These are phyloP conservation scores for Pomatorhinus ruficollis DNA, from an alignment of 2,113 vertebrate genomes.

Conservation along the genomic window DNA sequence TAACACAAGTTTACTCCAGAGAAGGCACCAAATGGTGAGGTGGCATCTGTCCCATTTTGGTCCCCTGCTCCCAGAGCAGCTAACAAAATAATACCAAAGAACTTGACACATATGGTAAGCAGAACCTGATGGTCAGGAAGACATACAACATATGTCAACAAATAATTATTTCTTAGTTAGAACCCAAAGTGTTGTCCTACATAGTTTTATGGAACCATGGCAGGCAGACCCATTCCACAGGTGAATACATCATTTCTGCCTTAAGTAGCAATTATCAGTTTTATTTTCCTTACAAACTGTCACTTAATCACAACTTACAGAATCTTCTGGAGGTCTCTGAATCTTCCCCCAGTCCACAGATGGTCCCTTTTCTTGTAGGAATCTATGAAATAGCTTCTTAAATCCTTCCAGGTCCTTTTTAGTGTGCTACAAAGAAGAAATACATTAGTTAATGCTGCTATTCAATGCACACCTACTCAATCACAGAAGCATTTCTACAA, in stretches of 20 bases:
- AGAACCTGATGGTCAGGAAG: background rate
- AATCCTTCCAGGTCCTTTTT: conserved; percentile 95
- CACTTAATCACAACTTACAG: conserved; percentile 78
- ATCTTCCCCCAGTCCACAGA: conserved; percentile 96
- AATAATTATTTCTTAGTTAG: background rate
- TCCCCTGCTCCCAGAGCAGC: background rate
- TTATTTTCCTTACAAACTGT: background rate
- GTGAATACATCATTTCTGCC: background rate
- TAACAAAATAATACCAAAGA: background rate
- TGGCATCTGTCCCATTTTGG: background rate
- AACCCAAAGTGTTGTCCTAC: background rate
- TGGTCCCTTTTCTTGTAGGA: conserved; percentile 95
- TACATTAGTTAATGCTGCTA: background rate
- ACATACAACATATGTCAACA: background rate
- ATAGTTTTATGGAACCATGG: background rate
- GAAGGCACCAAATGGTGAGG: background rate
- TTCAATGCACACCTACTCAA: background rate
- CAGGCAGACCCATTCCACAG: background rate
- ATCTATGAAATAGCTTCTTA: conserved; percentile 95
- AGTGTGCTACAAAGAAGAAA: conserved; percentile 79
- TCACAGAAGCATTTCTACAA: background rate
- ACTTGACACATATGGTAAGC: background rate
- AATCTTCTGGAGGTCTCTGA: conserved; percentile 93
- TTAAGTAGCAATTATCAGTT: background rate
- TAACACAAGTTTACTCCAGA: background rate